Conservation (phyloP, 2,888 invertebrate genomes). For the Melanotus villosus region DNA sequence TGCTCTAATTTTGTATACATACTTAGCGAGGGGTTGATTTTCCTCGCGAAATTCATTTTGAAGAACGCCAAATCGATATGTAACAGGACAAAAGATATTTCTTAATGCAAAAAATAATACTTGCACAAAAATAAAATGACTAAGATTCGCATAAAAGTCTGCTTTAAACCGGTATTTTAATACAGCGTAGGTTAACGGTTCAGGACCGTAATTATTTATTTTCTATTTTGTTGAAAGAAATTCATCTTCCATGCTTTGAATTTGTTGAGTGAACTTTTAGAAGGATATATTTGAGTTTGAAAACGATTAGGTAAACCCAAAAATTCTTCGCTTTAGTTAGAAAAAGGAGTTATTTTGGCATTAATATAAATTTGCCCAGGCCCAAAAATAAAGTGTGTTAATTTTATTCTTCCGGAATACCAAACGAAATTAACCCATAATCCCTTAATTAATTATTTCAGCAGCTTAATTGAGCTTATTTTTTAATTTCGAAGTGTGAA, state of each 20-base stretch:
- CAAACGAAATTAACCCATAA: too few species aligned
- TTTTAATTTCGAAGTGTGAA: conserved; percentile 5
- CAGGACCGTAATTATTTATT: conserved; percentile 14
- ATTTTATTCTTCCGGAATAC: too few species aligned
- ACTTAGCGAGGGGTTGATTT: conserved; percentile 3
- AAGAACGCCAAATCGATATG: conserved; percentile 3
- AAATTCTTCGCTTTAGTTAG: too few species aligned
- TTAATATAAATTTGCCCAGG: too few species aligned
- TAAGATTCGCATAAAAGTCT: conserved; percentile 32
- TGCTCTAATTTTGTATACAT: conserved; percentile 26
- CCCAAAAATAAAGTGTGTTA: too few species aligned
- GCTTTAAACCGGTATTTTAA: conserved; percentile 41
- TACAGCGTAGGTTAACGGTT: conserved; percentile 25
- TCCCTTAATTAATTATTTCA: neutral
- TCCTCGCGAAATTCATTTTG: neutral
- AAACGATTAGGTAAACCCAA: too few species aligned
- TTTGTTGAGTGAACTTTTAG: too few species aligned
- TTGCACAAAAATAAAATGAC: conserved; percentile 26
- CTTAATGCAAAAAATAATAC: conserved; percentile 15
- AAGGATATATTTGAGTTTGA: too few species aligned
- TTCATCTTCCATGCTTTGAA: too few species aligned
- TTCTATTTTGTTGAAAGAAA: too few species aligned
- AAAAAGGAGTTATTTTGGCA: too few species aligned
- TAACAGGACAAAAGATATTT: conserved; percentile 6
- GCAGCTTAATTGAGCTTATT: conserved; percentile 6